phyloP scores from a whole-genome alignment of 2,888 invertebrate genomes.

The Strigamia crassipes region DNA sequence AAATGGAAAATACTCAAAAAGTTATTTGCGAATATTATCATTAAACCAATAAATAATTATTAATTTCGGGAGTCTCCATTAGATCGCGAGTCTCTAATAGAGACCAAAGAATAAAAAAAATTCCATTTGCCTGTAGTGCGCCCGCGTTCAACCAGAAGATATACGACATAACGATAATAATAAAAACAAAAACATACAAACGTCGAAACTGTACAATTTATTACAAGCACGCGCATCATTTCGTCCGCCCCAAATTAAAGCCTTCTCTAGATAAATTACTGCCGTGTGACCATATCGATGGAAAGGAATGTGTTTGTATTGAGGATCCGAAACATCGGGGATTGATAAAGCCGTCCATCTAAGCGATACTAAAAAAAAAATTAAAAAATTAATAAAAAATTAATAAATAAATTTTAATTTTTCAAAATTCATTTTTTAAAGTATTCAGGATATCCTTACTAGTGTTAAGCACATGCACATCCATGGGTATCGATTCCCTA shows the following conservation, averaged over 20 bases:
- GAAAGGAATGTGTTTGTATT: conserved; percentile 69
- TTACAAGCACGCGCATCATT: conserved; percentile 84
- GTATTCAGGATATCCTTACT: conserved; percentile 60
- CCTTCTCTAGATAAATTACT: conserved; percentile 73
- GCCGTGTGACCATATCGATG: conserved; percentile 93
- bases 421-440: too few relatives aligned
- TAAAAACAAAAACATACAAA: conserved; percentile 60
- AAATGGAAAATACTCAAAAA: too few relatives aligned
- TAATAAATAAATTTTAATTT: too few relatives aligned
- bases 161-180: neutral
- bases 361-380: conserved; percentile 59
- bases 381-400: too few relatives aligned
- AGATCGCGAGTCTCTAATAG: too few relatives aligned
- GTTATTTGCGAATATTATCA: too few relatives aligned
- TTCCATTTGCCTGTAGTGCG: too few relatives aligned
- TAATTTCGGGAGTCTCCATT: too few relatives aligned
- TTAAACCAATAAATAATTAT: too few relatives aligned
- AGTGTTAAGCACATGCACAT: conserved; percentile 82
- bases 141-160: too few relatives aligned
- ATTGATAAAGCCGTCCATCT: conserved; percentile 61
- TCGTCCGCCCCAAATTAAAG: conserved; percentile 90
- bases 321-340: conserved; percentile 62
- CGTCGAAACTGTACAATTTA: conserved; percentile 79
- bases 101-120: too few relatives aligned
- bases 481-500: conserved; percentile 73